Evolutionary conservation across 1,140 invertebrate genomes (phyloP).

Genomic region (Schlechtendalia chinensis): DNA sequence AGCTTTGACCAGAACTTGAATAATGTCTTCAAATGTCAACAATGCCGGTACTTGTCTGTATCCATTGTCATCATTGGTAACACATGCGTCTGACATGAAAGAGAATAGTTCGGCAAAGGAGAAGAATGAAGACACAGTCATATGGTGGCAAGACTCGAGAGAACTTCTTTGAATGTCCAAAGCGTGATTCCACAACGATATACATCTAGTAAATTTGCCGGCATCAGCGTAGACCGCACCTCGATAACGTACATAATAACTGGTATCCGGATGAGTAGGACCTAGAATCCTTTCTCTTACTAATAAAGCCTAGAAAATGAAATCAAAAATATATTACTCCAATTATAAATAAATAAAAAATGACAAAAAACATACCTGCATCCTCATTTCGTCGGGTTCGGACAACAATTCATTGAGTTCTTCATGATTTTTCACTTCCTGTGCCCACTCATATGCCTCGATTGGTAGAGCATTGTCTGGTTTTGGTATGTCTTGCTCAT

Average conservation of each 20-base stretch:
- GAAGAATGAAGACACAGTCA: conserved; percentile 89
- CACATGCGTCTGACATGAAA: conserved; percentile 82
- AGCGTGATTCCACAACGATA: conserved; percentile 94
- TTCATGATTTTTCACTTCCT: conserved; percentile 75
- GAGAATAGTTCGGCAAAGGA: conserved; percentile 94
- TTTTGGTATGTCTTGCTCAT: conserved; percentile 62
- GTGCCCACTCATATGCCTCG: conserved; percentile 82
- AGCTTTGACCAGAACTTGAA: conserved; percentile 55
- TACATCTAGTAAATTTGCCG: conserved; percentile 87
- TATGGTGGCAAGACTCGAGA: conserved; percentile 87
- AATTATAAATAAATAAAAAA: conserved; percentile 54
- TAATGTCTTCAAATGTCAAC: conserved; percentile 59
- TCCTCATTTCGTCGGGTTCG: conserved; percentile 92
- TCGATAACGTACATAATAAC: conserved; percentile 84
- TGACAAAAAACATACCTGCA: conserved; percentile 79
- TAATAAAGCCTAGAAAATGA: conserved; percentile 66
- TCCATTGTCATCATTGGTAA: conserved; percentile 51
- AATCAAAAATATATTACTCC: background rate
- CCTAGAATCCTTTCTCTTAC: conserved; percentile 89
- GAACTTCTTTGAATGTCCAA: conserved; percentile 93
- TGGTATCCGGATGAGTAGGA: conserved; percentile 92
- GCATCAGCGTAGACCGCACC: conserved; percentile 94
- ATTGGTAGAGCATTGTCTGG: conserved; percentile 67
- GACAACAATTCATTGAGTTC: conserved; percentile 82
- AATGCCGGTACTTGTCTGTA: conserved; percentile 51